These are phyloP conservation scores for Halcyon senegalensis DNA, from an alignment of 2,113 vertebrate genomes.

Conservation along the genomic window DNA sequence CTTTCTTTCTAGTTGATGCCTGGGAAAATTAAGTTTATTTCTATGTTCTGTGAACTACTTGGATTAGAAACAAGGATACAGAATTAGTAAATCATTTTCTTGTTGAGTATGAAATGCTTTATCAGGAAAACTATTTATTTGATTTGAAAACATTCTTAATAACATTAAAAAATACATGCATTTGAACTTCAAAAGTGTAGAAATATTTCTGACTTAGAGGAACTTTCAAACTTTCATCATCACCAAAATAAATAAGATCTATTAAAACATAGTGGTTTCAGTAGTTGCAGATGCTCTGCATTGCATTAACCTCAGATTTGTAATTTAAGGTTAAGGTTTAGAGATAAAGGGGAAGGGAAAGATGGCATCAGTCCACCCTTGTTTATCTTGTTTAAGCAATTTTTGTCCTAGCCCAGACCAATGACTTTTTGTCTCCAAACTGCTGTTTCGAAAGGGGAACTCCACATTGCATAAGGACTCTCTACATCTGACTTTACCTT, in stretches of 20 bases:
- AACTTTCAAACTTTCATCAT: not conserved
- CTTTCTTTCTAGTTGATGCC: not conserved
- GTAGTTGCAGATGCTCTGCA: not conserved
- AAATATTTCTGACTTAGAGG: not conserved
- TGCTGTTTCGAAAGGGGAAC: constrained; percentile 11
- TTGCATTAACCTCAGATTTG: not conserved
- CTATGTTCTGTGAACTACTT: not conserved
- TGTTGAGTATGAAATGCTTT: not conserved
- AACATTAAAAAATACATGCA: not conserved
- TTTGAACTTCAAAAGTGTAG: not conserved
- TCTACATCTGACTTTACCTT: not conserved
- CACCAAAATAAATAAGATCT: not conserved
- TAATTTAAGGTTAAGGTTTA: constrained; percentile 24
- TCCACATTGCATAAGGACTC: constrained; percentile 7
- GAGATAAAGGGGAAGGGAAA: constrained; percentile 32
- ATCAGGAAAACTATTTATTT: not conserved
- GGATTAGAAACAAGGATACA: not conserved
- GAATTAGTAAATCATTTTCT: not conserved
- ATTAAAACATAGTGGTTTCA: not conserved
- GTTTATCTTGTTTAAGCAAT: constrained; percentile 23
- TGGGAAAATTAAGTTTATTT: not conserved
- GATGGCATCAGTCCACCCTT: not conserved
- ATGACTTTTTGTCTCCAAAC: constrained; percentile 7
- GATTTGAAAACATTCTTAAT: not conserved
- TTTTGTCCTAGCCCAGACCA: not conserved